Evolutionary conservation across 1,140 invertebrate species (phyloP).

Genomic region (Drosophila nigrodunni): DNA sequence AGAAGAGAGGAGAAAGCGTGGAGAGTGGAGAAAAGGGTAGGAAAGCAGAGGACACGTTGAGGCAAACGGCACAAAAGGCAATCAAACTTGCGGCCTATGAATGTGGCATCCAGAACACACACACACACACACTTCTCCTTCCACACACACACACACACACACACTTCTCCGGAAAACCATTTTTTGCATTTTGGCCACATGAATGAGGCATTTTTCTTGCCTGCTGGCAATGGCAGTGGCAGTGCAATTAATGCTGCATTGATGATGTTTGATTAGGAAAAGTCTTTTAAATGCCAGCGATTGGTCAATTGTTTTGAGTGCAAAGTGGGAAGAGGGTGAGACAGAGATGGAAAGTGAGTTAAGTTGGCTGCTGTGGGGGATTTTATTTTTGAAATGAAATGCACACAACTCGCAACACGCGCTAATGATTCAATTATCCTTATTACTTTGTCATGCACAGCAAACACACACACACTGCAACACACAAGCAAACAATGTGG

Average conservation of each 20-base stretch:
- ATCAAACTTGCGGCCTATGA: conserved; percentile 72
- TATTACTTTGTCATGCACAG: conserved; percentile 54
- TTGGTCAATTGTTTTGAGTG: neutral
- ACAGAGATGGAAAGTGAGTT: neutral
- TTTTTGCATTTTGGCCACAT: conserved; percentile 3
- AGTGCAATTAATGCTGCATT: conserved; percentile 56
- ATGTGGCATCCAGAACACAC: conserved; percentile 10
- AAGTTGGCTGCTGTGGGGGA: conserved; percentile 13
- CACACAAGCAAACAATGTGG: conserved; percentile 45
- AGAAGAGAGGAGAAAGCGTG: neutral
- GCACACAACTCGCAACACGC: conserved; percentile 65
- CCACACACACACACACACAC: neutral
- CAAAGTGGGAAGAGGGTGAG: neutral
- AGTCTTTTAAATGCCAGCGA: conserved; percentile 25
- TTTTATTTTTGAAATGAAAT: conserved; percentile 73
- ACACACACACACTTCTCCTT: neutral
- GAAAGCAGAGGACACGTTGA: conserved; percentile 17
- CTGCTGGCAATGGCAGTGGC: conserved; percentile 1
- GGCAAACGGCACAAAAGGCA: conserved; percentile 60
- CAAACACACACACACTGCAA: conserved; percentile 10
- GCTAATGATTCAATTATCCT: conserved; percentile 82
- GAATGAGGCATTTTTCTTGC: conserved; percentile 18
- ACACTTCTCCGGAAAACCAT: too few relatives aligned
- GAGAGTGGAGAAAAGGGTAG: neutral
- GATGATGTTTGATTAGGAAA: conserved; percentile 69